These are phyloP conservation scores for Leucophenga maculata DNA, from an alignment of 2,888 invertebrate species.

Conservation along the genomic window DNA sequence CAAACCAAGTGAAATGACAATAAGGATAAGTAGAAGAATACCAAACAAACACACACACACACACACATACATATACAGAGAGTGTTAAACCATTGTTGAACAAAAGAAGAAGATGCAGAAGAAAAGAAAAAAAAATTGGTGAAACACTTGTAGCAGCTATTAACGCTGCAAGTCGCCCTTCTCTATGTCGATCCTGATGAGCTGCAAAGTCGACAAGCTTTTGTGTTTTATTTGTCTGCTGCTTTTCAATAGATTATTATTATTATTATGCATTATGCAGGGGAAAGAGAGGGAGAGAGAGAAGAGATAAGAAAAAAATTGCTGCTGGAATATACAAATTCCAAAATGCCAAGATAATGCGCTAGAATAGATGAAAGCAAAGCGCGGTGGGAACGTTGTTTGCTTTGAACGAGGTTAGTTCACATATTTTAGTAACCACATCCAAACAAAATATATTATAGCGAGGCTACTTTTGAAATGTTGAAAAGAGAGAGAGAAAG, in stretches of 20 bases:
- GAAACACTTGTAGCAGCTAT: constrained; percentile 52
- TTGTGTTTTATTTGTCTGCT: constrained; percentile 41
- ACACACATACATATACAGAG: constrained; percentile 2
- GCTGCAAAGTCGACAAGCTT: constrained; percentile 39
- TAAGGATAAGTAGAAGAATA: constrained; percentile 51
- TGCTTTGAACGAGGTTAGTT: too few relatives aligned
- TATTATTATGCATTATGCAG: constrained; percentile 7
- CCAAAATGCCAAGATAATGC: not conserved
- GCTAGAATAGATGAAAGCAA: too few relatives aligned
- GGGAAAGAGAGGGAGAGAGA: not conserved
- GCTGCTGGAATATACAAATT: not conserved
- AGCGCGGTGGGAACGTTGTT: too few relatives aligned
- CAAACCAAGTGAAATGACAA: constrained; percentile 54
- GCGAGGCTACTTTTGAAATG: too few relatives aligned
- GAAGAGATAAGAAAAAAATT: not conserved
- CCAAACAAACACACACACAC: constrained; percentile 14
- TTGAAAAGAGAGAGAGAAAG: too few relatives aligned
- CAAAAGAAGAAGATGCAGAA: constrained; percentile 60
- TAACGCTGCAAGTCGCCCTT: constrained; percentile 54
- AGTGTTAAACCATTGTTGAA: too few relatives aligned
- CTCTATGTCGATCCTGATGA: not conserved
- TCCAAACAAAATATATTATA: too few relatives aligned
- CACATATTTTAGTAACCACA: too few relatives aligned
- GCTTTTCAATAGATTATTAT: not conserved
- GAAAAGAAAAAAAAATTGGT: constrained; percentile 15